These are phyloP conservation scores for Epizoanthus illoricatus DNA, from an alignment of 92 coral and sea anemone genomes.

Conservation along the genomic window DNA sequence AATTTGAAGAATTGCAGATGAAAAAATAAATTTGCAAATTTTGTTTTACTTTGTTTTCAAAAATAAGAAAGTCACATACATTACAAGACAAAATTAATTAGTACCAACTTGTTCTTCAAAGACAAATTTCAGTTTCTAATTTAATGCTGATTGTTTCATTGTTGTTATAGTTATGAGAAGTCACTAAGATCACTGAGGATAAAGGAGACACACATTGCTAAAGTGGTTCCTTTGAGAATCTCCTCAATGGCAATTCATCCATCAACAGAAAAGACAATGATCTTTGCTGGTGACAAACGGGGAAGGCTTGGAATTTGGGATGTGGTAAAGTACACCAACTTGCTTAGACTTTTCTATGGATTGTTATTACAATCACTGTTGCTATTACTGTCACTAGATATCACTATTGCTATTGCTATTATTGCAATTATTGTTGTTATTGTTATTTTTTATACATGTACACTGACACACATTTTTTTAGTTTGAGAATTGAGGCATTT, in stretches of 20 bases:
- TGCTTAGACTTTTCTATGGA: too few species aligned
- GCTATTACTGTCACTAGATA: too few species aligned
- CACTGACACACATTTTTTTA: too few species aligned
- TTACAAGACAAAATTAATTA: neutral
- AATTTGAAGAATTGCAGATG: too few species aligned
- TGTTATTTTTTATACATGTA: too few species aligned
- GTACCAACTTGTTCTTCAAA: neutral
- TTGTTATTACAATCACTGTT: too few species aligned
- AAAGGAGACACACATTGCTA: conserved; percentile 61
- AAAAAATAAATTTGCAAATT: too few species aligned
- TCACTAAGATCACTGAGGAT: conserved; percentile 45
- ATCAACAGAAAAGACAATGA: conserved; percentile 54
- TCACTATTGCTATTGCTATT: too few species aligned
- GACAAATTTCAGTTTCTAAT: neutral
- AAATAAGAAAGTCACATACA: neutral
- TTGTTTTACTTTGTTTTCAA: too few species aligned
- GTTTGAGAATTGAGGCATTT: too few species aligned
- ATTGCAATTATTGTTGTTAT: too few species aligned
- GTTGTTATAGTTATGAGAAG: conserved; percentile 50
- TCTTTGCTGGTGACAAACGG: conserved; percentile 85
- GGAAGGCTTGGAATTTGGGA: conserved; percentile 96
- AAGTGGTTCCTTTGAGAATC: conserved; percentile 82
- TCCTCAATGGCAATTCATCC: conserved; percentile 82
- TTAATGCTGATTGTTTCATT: neutral
- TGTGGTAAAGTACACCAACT: conserved; percentile 59